Base-by-base conservation (phyloP, 2,888 invertebrate species). In the Nomada fucata region DNA sequence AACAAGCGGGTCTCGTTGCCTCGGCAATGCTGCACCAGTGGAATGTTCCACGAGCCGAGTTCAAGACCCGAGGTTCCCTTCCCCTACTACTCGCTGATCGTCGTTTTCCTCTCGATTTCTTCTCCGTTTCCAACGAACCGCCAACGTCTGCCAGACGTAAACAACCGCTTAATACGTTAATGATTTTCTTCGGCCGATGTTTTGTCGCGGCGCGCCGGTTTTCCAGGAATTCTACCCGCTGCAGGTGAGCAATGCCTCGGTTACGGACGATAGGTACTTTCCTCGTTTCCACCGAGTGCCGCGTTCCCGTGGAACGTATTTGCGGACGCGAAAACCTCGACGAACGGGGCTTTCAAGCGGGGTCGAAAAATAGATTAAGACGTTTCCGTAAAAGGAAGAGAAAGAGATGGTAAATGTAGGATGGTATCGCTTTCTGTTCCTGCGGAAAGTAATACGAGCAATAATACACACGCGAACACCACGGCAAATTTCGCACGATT, bases 381-480 rank as follows among this genome's bases (percentile, higher is more conserved):
- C 2, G 15, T 47, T 53, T 9, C 53, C 9, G 53, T 50, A 77
- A 61, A 78, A 72, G 82, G 80, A 83, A 86, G 76, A 0, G 0
- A 7, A 29, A 7, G 7, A 29, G 5, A 29, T 29, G 5, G 36
- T 7, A 36, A 36, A 36, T 5, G 36, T 7, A 7, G 36, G 36
- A 36, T 36, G 7, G 36, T 7, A 7, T 36, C 7, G 5, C 36
- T 36, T 36, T 36, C 5, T 36, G 36, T 7, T 36, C 36, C 36
- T 36, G 36, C 36, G 7, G 36, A 36, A 36, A 36, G 1, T 36
- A 7, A 36, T 36, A 36, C 7, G 5, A 29, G 29, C 29, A 29
- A 7, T 29, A 7, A 29, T 29, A 29, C 29, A 29, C 7, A 29
- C 29, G 36, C 5, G 7, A 36, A 5, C 36, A 36, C 36, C 36